Evolutionary conservation across 2,888 invertebrate species (phyloP).

Genomic region (Nymphalis polychloros): DNA sequence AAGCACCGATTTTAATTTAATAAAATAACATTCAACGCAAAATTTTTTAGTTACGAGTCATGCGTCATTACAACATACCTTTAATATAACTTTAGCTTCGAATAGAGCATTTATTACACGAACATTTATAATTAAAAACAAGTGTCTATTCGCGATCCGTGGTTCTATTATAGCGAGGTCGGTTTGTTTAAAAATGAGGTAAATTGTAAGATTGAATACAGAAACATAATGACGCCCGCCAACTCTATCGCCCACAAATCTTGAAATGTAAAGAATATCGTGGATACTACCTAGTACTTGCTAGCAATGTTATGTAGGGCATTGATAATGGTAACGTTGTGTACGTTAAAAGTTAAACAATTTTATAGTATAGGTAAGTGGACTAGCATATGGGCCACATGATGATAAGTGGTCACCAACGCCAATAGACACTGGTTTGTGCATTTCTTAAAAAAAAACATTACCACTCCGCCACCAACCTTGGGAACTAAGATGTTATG

Average conservation of each 20-base stretch:
- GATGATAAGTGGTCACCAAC: too few species aligned
- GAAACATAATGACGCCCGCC: slow-evolving; percentile 66
- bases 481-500: too few species aligned
- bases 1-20: neutral
- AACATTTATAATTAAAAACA: slow-evolving; percentile 42
- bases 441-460: too few species aligned
- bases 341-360: too few species aligned
- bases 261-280: slow-evolving; percentile 53
- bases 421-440: too few species aligned
- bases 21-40: neutral
- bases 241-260: slow-evolving; percentile 70
- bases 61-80: neutral
- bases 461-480: too few species aligned
- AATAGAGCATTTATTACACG: slow-evolving; percentile 28
- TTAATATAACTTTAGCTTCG: neutral
- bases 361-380: too few species aligned
- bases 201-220: slow-evolving; percentile 69
- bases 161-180: slow-evolving; percentile 43
- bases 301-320: neutral
- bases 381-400: too few species aligned
- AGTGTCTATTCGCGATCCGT: slow-evolving; percentile 42
- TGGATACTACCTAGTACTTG: slow-evolving; percentile 45
- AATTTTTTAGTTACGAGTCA: neutral
- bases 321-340: too few species aligned
- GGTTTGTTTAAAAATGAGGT: slow-evolving; percentile 60